Percentiles rank a stretch among this genome's conserved stretches.
These are phyloP conservation scores for Rapana venosa DNA, from an alignment of 2,888 invertebrate genomes.

Conservation along the genomic window DNA sequence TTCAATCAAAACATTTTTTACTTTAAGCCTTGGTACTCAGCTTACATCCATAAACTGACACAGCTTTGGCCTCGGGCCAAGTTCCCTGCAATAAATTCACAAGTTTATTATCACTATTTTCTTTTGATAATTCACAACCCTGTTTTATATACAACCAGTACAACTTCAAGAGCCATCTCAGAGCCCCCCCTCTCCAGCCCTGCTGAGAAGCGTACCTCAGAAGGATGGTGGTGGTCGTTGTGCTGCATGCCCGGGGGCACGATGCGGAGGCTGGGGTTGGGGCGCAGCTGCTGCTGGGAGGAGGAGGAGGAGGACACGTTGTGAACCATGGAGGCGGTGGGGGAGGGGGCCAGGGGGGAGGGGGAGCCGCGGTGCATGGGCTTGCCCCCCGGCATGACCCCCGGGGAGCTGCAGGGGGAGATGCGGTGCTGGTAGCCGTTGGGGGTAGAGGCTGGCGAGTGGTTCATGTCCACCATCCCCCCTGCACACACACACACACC, in stretches of 20 bases:
- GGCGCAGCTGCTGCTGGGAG: conserved; percentile 37
- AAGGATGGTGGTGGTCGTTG: conserved; percentile 21
- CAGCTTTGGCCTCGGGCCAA: too few species aligned
- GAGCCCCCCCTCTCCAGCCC: not conserved
- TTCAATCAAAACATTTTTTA: too few species aligned
- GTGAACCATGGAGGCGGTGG: conserved; percentile 31
- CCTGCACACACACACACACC: conserved; percentile 56
- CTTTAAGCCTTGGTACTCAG: too few species aligned
- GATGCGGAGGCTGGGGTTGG: conserved; percentile 41
- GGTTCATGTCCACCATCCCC: conserved; percentile 74
- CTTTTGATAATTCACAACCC: too few species aligned
- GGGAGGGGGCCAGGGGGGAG: conserved; percentile 40
- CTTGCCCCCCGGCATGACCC: conserved; percentile 51
- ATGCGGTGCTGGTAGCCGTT: conserved; percentile 74
- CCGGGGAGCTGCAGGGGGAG: conserved; percentile 73
- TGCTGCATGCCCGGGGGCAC: conserved; percentile 37
- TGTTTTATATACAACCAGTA: too few species aligned
- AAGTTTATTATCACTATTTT: too few species aligned
- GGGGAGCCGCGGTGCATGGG: conserved; percentile 45
- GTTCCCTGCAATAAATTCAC: too few species aligned
- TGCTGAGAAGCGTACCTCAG: conserved; percentile 25
- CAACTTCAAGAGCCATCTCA: too few species aligned
- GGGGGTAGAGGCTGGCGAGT: conserved; percentile 63
- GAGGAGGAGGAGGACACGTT: not conserved
- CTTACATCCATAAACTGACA: too few species aligned